Evolutionary conservation across 2,113 vertebrate genomes (phyloP).

Genomic region (Cavia aperea): DNA sequence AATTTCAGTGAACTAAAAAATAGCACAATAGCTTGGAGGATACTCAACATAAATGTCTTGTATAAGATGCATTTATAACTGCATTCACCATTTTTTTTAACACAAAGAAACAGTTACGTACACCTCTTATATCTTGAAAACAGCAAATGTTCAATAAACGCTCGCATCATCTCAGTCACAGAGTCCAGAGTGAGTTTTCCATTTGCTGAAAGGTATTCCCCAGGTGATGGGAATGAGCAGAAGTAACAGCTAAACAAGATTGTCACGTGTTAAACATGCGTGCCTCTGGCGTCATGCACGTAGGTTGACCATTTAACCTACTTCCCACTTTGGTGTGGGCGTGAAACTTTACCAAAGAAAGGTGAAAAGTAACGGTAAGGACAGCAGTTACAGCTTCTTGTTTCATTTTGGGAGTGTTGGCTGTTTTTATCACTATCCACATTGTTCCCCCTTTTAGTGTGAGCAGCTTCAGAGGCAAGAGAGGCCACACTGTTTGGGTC

Average conservation of each 20-base stretch:
- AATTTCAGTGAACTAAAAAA: background rate
- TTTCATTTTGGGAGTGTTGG: background rate
- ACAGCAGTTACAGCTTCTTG: background rate
- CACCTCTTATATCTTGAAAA: background rate
- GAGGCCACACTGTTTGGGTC: background rate
- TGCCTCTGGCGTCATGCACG: background rate
- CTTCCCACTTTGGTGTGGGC: background rate
- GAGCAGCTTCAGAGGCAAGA: background rate
- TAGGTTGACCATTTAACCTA: background rate
- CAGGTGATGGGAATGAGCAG: background rate
- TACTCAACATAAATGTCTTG: background rate
- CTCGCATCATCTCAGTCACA: background rate
- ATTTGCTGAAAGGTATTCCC: background rate
- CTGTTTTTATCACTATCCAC: background rate
- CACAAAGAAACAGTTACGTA: background rate
- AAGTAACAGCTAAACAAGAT: background rate
- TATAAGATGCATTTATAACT: background rate
- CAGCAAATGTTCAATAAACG: background rate
- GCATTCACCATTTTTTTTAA: background rate
- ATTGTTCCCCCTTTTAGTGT: background rate
- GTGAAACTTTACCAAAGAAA: background rate
- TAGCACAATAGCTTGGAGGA: background rate
- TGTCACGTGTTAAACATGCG: background rate
- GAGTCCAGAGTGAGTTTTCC: background rate
- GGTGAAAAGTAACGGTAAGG: background rate